A percentile compares a stretch with the other conserved stretches of the same genome.
Evolutionary conservation across 2,797 vertebrate species (phyloP).

Genomic region (Spinus pinus): DNA sequence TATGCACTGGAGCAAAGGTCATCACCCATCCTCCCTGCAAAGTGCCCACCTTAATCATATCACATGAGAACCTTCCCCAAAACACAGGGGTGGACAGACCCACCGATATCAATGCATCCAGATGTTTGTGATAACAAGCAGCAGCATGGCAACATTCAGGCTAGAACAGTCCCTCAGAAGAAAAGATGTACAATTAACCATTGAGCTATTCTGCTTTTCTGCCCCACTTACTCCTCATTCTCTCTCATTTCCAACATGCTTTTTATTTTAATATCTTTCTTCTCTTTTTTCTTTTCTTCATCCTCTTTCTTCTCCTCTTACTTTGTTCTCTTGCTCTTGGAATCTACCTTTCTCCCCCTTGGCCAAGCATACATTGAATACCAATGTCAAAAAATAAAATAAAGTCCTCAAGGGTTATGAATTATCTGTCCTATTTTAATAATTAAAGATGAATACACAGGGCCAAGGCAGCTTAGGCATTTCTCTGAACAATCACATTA

Average conservation of each 20-base stretch:
- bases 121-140: background rate
- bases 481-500: slow-evolving; percentile 64
- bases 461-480: slow-evolving; percentile 59
- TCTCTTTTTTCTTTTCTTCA: background rate
- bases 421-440: slow-evolving; percentile 75
- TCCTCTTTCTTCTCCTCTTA: background rate
- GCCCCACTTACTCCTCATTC: background rate
- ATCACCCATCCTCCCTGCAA: background rate
- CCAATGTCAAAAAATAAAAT: slow-evolving; percentile 71
- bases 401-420: slow-evolving; percentile 71
- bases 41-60: background rate
- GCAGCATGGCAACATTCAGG: fast-evolving
- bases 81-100: background rate
- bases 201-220: background rate
- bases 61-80: background rate
- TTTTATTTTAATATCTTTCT: background rate
- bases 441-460: slow-evolving; percentile 76
- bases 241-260: background rate
- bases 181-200: background rate
- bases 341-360: slow-evolving; percentile 46
- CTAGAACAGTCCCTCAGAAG: background rate
- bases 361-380: slow-evolving; percentile 47
- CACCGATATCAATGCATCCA: background rate
- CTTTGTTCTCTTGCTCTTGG: slow-evolving; percentile 46
- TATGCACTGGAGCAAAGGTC: background rate